Evolutionary conservation across 1,140 invertebrate species (phyloP).

Genomic region (Oryzaephilus surinamensis): DNA sequence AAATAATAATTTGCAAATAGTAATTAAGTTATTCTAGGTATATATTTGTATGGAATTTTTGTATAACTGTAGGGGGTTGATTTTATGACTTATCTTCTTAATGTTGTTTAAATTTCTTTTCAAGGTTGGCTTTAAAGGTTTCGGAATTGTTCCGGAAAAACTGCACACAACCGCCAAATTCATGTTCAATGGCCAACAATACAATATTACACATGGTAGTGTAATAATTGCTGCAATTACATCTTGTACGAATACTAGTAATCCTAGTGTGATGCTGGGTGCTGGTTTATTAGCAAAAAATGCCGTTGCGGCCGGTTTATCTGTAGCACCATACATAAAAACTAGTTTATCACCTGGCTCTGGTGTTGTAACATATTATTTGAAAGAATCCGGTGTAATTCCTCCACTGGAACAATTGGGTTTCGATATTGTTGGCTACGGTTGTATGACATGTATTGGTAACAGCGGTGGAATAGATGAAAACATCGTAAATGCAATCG

Average conservation of each 20-base stretch:
- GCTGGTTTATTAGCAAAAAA: constrained; percentile 91
- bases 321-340: constrained; percentile 88
- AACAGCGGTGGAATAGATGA: constrained; percentile 93
- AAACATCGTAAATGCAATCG: constrained; percentile 82
- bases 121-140: constrained; percentile 92
- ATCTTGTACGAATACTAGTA: constrained; percentile 95
- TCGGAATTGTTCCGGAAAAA: constrained; percentile 64
- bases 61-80: neutral
- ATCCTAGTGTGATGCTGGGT: constrained; percentile 95
- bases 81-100: neutral
- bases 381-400: constrained; percentile 74
- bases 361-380: constrained; percentile 95
- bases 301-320: constrained; percentile 83
- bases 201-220: constrained; percentile 80
- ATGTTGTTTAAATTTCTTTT: constrained; percentile 13
- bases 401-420: constrained; percentile 73
- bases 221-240: constrained; percentile 97
- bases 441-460: constrained; percentile 99
- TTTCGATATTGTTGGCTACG: constrained; percentile 82
- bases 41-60: too few species aligned
- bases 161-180: constrained; percentile 58
- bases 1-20: too few species aligned
- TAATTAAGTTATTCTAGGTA: too few species aligned
- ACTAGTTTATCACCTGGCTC: constrained; percentile 94
- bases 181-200: constrained; percentile 69